These are phyloP conservation scores for Brachyalestes nurse DNA, from an alignment of 2,797 vertebrate genomes.

Conservation along the genomic window DNA sequence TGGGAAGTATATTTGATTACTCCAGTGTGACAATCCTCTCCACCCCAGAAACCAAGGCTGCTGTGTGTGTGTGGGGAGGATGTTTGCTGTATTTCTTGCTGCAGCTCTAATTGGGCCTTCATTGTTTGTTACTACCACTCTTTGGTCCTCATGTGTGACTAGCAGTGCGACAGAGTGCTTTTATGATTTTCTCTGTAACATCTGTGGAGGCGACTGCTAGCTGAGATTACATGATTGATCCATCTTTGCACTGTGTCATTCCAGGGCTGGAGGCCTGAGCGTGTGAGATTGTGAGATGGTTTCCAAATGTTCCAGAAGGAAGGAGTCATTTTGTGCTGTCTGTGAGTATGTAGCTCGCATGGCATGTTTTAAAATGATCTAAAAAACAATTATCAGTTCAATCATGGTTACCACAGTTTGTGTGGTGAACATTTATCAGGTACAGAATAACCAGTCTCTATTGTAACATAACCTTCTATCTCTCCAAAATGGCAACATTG, in stretches of 20 bases:
- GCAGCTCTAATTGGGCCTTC: conserved; percentile 66
- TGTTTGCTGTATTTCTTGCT: conserved; percentile 55
- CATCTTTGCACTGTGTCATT: conserved; percentile 41
- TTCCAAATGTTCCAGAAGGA: conserved; percentile 18
- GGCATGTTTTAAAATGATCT: not conserved
- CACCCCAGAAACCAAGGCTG: conserved; percentile 57
- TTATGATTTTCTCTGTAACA: conserved; percentile 70
- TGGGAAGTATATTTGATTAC: conserved; percentile 86
- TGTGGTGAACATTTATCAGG: not conserved
- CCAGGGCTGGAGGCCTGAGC: not conserved
- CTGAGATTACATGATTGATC: conserved; percentile 56
- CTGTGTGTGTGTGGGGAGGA: conserved; percentile 39
- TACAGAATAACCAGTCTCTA: not conserved
- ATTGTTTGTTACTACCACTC: conserved; percentile 68
- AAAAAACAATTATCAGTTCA: conserved; percentile 1
- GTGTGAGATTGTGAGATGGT: conserved; percentile 17
- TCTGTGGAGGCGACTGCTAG: conserved; percentile 70
- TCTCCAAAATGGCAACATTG: too few species aligned
- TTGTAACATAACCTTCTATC: not conserved
- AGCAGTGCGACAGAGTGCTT: conserved; percentile 67
- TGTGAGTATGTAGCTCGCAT: conserved; percentile 21
- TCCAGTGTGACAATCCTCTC: conserved; percentile 81
- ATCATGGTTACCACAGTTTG: not conserved
- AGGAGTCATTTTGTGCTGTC: conserved; percentile 24
- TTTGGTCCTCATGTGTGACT: conserved; percentile 66